Evolutionary conservation across 2,113 vertebrate genomes (phyloP).

Genomic region (Raja brachyura): DNA sequence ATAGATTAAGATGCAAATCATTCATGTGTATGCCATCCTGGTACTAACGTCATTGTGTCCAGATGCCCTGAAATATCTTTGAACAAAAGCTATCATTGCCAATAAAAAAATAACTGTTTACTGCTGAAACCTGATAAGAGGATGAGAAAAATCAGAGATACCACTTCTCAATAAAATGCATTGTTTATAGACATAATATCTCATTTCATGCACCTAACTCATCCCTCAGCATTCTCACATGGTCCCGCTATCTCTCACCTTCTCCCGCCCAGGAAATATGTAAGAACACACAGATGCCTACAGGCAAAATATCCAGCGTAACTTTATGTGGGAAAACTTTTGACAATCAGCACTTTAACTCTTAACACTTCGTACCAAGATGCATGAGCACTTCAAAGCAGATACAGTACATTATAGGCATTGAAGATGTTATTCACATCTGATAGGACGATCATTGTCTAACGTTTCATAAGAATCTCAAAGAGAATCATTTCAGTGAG

Average conservation of each 20-base stretch:
- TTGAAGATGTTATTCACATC: not conserved
- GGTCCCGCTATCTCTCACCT: not conserved
- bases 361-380: not conserved
- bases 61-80: not conserved
- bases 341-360: not conserved
- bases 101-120: not conserved
- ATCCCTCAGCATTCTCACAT: not conserved
- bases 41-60: not conserved
- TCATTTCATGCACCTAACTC: not conserved
- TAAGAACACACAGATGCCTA: not conserved
- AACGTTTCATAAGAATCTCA: not conserved
- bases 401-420: not conserved
- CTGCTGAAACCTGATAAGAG: not conserved
- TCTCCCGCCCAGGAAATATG: not conserved
- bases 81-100: not conserved
- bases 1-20: not conserved
- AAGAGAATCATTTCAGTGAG: conserved; percentile 1
- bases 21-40: not conserved
- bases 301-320: not conserved
- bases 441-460: not conserved
- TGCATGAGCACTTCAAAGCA: not conserved
- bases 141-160: not conserved
- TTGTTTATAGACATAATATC: not conserved
- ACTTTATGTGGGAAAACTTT: not conserved
- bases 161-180: not conserved